A percentile compares a stretch with the other conserved stretches of the same genome.
Evolutionary conservation across 2,113 vertebrate genomes (phyloP).

Genomic region (Hemiscyllium ocellatum): DNA sequence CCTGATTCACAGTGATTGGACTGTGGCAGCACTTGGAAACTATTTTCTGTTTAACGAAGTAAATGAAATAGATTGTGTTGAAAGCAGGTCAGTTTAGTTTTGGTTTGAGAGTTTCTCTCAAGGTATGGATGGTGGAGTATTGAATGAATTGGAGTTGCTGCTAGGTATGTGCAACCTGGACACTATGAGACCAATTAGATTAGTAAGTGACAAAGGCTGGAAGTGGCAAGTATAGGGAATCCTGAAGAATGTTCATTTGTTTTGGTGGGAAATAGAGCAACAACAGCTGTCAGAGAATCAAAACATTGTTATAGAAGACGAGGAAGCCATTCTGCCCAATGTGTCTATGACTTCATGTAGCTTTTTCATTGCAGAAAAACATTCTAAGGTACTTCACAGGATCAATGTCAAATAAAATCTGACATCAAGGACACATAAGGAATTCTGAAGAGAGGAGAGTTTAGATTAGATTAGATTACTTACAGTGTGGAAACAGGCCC

Average conservation of each 20-base stretch:
- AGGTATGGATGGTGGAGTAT: neutral
- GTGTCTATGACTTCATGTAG: neutral
- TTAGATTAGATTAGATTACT: too few relatives aligned
- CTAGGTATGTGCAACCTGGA: neutral
- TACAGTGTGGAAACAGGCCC: too few relatives aligned
- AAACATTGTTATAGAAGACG: too few relatives aligned
- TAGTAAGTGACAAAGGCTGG: neutral
- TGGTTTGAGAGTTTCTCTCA: neutral
- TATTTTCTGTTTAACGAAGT: neutral
- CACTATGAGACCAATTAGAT: neutral
- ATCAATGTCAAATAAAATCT: neutral
- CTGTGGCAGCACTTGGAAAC: neutral
- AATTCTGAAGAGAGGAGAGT: neutral
- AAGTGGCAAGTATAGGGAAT: neutral
- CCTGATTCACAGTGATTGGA: neutral
- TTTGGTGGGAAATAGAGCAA: neutral
- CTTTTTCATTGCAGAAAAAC: neutral
- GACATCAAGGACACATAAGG: neutral
- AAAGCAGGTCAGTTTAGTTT: neutral
- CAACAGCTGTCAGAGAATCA: neutral
- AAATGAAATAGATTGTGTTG: neutral
- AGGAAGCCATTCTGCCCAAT: too few relatives aligned
- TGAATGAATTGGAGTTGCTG: neutral
- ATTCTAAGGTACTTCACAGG: neutral
- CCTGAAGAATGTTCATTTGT: neutral